These are phyloP conservation scores for Labroides dimidiatus DNA, from an alignment of 2,797 vertebrate genomes.

Conservation along the genomic window DNA sequence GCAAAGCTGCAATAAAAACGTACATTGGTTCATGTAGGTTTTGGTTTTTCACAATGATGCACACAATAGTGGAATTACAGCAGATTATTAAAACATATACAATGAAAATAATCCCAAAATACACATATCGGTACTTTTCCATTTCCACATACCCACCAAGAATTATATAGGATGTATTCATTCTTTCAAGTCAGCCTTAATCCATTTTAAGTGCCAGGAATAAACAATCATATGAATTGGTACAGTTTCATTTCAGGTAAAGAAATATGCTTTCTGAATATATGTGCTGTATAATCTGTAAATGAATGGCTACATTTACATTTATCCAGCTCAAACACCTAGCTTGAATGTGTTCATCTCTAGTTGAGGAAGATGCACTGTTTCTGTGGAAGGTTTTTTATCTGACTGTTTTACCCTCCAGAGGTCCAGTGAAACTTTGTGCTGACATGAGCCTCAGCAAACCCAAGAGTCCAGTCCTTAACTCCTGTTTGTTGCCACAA, in stretches of 20 bases:
- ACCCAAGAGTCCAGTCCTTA: background rate
- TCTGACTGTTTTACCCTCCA: background rate
- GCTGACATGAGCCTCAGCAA: background rate
- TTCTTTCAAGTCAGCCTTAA: background rate
- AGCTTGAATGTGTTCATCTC: no score
- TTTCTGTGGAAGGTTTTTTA: background rate
- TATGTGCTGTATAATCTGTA: no score
- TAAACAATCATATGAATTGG: no score
- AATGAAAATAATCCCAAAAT: slow-evolving; percentile 40
- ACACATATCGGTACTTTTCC: slow-evolving; percentile 44
- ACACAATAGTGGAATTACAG: slow-evolving; percentile 48
- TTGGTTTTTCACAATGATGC: slow-evolving; percentile 39
- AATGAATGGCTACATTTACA: no score
- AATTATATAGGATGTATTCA: slow-evolving; percentile 40
- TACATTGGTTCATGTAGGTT: slow-evolving; percentile 69
- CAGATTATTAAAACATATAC: slow-evolving; percentile 50
- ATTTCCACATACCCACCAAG: slow-evolving; percentile 49
- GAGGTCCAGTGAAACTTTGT: background rate
- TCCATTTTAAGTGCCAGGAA: slow-evolving; percentile 11
- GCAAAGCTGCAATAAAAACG: slow-evolving; percentile 59
- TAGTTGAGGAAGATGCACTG: no score
- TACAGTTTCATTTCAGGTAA: no score
- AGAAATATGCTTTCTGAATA: no score
- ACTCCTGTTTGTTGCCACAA: background rate
- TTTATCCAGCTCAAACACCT: no score